Percentiles rank a stretch among this genome's conserved stretches.
Conservation (phyloP, 2,888 invertebrate genomes). For the Polyploca ridens region DNA sequence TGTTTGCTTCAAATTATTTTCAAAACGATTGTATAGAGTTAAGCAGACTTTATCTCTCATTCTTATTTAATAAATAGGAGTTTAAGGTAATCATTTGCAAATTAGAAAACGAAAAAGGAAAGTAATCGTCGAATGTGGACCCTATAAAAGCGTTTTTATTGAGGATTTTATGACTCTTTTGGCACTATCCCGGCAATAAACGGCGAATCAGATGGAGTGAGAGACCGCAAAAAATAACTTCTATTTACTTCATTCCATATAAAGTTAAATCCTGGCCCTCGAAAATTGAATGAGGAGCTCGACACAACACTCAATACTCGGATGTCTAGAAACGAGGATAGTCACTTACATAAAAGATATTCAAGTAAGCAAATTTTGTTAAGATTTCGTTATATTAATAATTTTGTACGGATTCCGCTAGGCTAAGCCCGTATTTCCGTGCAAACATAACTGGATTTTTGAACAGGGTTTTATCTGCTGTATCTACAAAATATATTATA, state of each 20-base stretch:
- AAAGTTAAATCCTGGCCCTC: constrained; percentile 46
- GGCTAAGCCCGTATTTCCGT: constrained; percentile 6
- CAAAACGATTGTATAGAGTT: constrained; percentile 46
- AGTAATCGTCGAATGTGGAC: constrained; percentile 63
- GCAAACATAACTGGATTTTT: constrained; percentile 2
- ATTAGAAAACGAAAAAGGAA: constrained; percentile 64
- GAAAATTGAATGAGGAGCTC: constrained; percentile 10
- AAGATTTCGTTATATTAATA: constrained; percentile 11
- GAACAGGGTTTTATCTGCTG: background rate
- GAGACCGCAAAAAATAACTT: constrained; percentile 66
- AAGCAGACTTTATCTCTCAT: constrained; percentile 19
- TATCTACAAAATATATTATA: constrained; percentile 7
- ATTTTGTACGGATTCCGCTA: constrained; percentile 7
- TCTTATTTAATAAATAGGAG: constrained; percentile 20
- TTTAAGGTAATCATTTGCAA: constrained; percentile 48
- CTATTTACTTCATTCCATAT: constrained; percentile 58
- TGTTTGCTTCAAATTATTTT: constrained; percentile 56
- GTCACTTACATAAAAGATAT: background rate
- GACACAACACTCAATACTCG: background rate
- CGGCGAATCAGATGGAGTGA: constrained; percentile 73
- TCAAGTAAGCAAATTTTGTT: constrained; percentile 7
- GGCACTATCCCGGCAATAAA: constrained; percentile 74
- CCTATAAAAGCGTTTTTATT: constrained; percentile 72
- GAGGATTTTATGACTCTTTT: constrained; percentile 72
- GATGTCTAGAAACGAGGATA: background rate